Base-by-base conservation (phyloP, 2,888 invertebrate genomes). In the Agonopterix alstromeriana region DNA sequence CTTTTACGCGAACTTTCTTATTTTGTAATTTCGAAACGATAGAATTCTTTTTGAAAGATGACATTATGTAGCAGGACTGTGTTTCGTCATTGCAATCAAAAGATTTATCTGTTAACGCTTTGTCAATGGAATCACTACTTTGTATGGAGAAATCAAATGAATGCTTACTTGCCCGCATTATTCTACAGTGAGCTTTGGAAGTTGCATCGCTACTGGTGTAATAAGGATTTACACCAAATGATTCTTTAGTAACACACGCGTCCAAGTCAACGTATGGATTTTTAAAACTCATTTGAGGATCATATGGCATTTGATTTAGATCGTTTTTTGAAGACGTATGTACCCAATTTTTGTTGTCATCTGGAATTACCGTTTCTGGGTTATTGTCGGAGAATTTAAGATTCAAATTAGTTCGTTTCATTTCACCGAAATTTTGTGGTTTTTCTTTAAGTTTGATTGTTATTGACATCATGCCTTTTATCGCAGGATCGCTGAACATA, bases 371-470 rank as follows among this genome's bases (percentile, higher is more conserved):
- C 27, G 27, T 27, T 27, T 27, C 27, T 27, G 27, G 27, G 7
- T 5, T 53, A 47, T 41, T 40, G 17, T 70, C 62, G 9, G 67
- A 61, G 42, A 76, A 73, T 54, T 71, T 70, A 0, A 77, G 50
- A 48, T 57, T 67, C 2, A 77, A 51, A 48, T 67, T 65, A 2
- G 63, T 57, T 1, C 54, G 56, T 45, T 70, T 68, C 0, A 58
- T 54, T 54, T 73, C 66, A 1, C 58, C 56, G 1, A 52, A 50
- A 48, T 63, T 57, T 0, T 41, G 48, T 0, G 67, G 51, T 52
- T 74, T 77, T 54, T 79, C 73, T 62, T 70, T 74, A 1, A 82
- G 54, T 56, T 76, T 73, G 2, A 81, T 73, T 1, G 64, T 66
- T 11, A 83, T 67, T 0, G 77, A 71, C 61, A 73, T 67, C 1